Evolutionary conservation across 2,797 vertebrate species (phyloP).

Genomic region (Sebastes steindachneri): DNA sequence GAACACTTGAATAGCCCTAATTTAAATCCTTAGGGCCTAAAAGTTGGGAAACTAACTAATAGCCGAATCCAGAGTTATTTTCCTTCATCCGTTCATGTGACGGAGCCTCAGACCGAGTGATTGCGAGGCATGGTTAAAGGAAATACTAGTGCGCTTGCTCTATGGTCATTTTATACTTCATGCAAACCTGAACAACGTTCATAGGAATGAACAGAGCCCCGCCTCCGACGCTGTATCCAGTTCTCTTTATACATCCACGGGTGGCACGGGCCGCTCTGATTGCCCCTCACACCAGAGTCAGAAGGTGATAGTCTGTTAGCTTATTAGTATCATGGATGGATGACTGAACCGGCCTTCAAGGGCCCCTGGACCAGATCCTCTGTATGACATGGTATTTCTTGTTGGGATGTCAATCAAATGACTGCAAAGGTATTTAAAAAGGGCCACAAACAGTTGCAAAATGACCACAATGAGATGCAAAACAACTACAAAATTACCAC

Average conservation of each 20-base stretch:
- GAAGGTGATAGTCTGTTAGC: neutral
- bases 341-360: too few relatives aligned
- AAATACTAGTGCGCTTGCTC: neutral
- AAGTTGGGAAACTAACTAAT: neutral
- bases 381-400: neutral
- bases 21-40: neutral
- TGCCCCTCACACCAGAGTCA: neutral
- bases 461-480: neutral
- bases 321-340: neutral
- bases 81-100: neutral
- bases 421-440: neutral
- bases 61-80: neutral
- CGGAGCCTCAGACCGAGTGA: accelerated
- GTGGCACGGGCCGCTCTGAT: neutral
- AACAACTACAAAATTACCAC: neutral
- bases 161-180: neutral
- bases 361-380: neutral
- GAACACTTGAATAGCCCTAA: neutral
- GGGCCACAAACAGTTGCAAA: neutral
- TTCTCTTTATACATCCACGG: neutral
- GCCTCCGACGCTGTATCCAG: neutral
- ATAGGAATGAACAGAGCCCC: neutral
- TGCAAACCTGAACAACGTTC: too few relatives aligned
- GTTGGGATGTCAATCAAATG: neutral
- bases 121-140: neutral